A percentile compares a stretch with the other conserved stretches of the same genome.
Conservation (phyloP, 2,113 vertebrate species). For the Colistium nudipinnis region DNA sequence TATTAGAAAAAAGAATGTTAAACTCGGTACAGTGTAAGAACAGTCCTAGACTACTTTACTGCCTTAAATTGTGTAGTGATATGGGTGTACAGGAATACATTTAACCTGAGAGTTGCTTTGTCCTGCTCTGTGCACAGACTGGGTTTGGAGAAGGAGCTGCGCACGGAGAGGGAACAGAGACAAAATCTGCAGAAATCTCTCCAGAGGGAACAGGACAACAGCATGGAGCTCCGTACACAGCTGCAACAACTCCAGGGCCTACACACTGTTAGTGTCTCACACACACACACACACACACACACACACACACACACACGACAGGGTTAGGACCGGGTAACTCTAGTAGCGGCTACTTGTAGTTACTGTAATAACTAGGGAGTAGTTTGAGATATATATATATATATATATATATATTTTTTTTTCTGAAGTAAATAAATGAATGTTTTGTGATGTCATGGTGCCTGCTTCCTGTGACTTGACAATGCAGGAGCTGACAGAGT, state of each 20-base stretch:
- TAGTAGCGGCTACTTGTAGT: not conserved
- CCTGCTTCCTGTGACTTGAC: not conserved
- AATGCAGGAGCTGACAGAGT: conserved; percentile 87
- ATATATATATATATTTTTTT: no score
- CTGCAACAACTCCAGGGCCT: conserved; percentile 93
- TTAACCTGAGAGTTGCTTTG: not conserved
- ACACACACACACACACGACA: not conserved
- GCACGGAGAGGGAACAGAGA: conserved; percentile 91
- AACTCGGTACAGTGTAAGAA: no score
- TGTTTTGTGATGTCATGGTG: not conserved
- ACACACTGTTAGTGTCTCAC: conserved; percentile 74
- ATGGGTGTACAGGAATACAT: no score
- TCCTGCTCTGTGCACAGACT: conserved; percentile 77
- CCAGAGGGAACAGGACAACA: conserved; percentile 89
- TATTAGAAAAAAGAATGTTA: no score
- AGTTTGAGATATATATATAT: no score
- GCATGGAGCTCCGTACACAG: conserved; percentile 88
- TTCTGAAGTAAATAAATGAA: not conserved
- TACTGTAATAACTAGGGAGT: no score
- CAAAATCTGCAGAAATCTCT: conserved; percentile 89
- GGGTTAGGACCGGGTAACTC: not conserved
- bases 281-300: not conserved
- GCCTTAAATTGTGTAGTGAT: no score
- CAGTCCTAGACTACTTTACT: no score
- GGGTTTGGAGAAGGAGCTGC: conserved; percentile 89